These are phyloP conservation scores for Gymnoscopelus braueri DNA, from an alignment of 2,797 vertebrate genomes.

Conservation along the genomic window DNA sequence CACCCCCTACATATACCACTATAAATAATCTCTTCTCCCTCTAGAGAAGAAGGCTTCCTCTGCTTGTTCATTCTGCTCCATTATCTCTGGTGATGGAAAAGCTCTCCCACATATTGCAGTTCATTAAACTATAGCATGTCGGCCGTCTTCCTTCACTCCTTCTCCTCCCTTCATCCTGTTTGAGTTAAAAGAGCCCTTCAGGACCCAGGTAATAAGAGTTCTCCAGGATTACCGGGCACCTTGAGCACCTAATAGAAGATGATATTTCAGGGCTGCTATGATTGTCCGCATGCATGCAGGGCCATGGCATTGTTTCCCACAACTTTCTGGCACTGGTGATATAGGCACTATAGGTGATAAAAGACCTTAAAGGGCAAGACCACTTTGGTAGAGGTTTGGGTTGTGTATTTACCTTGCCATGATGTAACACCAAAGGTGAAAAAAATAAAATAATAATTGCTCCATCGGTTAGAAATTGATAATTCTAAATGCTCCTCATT, in stretches of 20 bases:
- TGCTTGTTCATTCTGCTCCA: slow-evolving; percentile 52
- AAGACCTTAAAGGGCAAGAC: too few species aligned
- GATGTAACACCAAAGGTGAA: too few species aligned
- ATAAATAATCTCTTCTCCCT: slow-evolving; percentile 22
- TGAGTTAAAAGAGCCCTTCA: slow-evolving; percentile 66
- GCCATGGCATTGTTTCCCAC: slow-evolving; percentile 26
- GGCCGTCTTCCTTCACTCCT: slow-evolving; percentile 20
- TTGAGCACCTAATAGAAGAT: slow-evolving; percentile 26
- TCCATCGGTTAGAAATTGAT: too few species aligned
- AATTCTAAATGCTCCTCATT: too few species aligned
- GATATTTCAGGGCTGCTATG: slow-evolving; percentile 35
- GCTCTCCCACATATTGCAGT: slow-evolving; percentile 53
- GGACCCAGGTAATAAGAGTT: slow-evolving; percentile 44
- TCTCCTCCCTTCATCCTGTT: slow-evolving; percentile 50
- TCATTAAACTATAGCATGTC: slow-evolving; percentile 55
- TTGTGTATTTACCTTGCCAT: too few species aligned
- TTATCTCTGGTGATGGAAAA: slow-evolving; percentile 57
- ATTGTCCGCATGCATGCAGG: slow-evolving; percentile 18
- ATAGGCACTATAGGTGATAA: too few species aligned
- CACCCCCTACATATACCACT: slow-evolving; percentile 41
- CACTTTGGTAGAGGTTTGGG: too few species aligned
- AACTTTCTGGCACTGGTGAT: slow-evolving; percentile 11
- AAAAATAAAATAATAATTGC: too few species aligned
- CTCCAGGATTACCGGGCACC: slow-evolving; percentile 43
- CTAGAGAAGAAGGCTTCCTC: slow-evolving; percentile 21